Base-by-base conservation (phyloP, 2,797 vertebrate species). In the Aeoliscus strigatus region DNA sequence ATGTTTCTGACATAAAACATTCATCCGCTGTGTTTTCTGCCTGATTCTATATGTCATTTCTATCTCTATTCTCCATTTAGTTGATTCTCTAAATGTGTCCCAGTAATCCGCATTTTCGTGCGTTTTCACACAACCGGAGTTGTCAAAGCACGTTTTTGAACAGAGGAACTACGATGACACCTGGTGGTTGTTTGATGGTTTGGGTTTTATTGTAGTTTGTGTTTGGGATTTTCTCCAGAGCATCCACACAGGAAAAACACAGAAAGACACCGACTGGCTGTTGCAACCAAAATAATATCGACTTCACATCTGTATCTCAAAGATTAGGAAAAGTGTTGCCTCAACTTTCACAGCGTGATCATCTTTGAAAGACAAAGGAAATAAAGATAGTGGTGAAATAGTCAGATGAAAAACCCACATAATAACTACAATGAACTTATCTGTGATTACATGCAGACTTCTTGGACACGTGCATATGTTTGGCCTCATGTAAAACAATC, bases 91-190 rank as follows among this genome's bases (percentile, higher is more conserved):
- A 34, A 44, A 45, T 15, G 25, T 36, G 27, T 25, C 36, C 35
- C 41, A 49, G 35, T 24, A 60, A 16, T 61, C 47, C 57, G 50
- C n/a, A n/a, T 58, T 62, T 64, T 34, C 16, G 46, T n/a, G n/a
- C n/a, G 13, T 69, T 30, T 21, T 52, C 12, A 14, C 1, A 6
- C 6, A 14, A 27, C 3, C 1, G 2, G 29, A 28, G 6, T 10
- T n/a, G 8, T 28, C 30, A 6, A 2, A 10, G 9, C 9, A 26
- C 2, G 4, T 13, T 21, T 31, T 41, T n/a, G 8, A 1, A 55
- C 14, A 8, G 8, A 47, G 31, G 21, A 25, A 17, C 14, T 40
- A 26, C 5, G 18, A 48, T 18, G 79, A 60, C 79, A 39, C 37
- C 73, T 68, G n/a, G 45, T 70, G 83, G 56, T 21, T 4, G 5